A percentile compares a stretch with the other conserved stretches of the same genome.
phyloP scores from a whole-genome alignment of 2,888 invertebrate species.

The Philonicus albiceps region DNA sequence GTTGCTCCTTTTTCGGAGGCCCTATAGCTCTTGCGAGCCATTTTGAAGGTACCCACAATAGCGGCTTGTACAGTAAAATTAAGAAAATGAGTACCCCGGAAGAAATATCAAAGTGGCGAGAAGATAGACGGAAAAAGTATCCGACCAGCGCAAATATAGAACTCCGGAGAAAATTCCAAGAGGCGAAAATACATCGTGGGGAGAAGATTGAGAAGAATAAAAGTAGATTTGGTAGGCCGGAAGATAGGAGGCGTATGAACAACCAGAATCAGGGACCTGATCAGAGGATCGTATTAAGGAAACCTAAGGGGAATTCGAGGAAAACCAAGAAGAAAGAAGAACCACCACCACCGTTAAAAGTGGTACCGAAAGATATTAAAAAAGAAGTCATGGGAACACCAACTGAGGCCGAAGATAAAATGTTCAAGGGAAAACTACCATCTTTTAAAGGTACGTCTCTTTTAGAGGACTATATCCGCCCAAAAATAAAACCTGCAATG shows the following conservation, averaged over 20 bases:
- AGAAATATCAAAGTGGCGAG: conserved; percentile 84
- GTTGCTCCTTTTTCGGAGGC: conserved; percentile 81
- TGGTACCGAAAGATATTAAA: background rate
- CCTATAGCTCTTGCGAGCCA: conserved; percentile 82
- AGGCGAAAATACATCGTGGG: conserved; percentile 76
- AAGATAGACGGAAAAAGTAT: conserved; percentile 80
- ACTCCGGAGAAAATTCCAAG: conserved; percentile 69
- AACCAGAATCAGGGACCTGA: conserved; percentile 3
- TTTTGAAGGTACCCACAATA: conserved; percentile 81
- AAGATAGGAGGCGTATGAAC: conserved; percentile 57
- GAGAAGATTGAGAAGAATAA: conserved; percentile 70
- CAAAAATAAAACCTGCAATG: background rate
- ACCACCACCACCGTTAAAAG: background rate
- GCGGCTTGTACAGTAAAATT: conserved; percentile 83
- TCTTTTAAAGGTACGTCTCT: conserved; percentile 48
- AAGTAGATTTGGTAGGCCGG: conserved; percentile 62
- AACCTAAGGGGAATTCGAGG: background rate
- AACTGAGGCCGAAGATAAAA: background rate
- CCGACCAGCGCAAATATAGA: conserved; percentile 77
- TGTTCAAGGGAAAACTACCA: conserved; percentile 25
- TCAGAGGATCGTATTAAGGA: background rate
- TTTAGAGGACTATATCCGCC: conserved; percentile 35
- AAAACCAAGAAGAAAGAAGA: background rate
- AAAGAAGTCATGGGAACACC: background rate
- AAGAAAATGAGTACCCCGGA: conserved; percentile 78